Base-by-base conservation (phyloP, 2,888 invertebrate species). In the Synanthedon formicaeformis region DNA sequence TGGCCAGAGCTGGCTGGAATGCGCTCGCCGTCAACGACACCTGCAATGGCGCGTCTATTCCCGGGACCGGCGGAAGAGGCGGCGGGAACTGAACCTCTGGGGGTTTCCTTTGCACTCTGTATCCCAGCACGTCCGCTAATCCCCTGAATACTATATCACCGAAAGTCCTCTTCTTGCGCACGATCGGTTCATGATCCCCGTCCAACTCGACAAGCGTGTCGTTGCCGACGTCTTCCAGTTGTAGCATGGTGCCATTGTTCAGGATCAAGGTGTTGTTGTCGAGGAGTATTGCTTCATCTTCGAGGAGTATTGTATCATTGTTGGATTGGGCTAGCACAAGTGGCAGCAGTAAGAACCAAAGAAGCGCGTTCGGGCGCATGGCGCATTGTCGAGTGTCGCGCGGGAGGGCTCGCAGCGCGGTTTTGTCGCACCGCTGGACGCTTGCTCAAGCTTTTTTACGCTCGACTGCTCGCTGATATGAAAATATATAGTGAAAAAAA, bases 91-190 rank as follows among this genome's bases (percentile, higher is more conserved):
- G 73, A 10, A 71, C 66, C 53, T 74, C 74, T 4, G 78, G 73
- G 12, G 83, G 78, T 57, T 78, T 84, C 52, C 83, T 67, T 41
- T 75, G 78, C 50, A 88, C 78, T 57, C 63, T 75, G 63, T 88
- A 88, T 2, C 88, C 88, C 14, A 88, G 71, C 55, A 81, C 88
- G 57, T 88, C 88, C 8, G 88, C 88, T n/a, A 88, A 64, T 1
- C 88, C 88, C 54, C 86, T 69, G 61, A 88, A 88, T 65, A 88
- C 85, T 57, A 88, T 71, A 53, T 88, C 86, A 6, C 88, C 88
- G 61, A 88, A 88, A 1, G 88, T 88, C 53, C 88, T 66, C 63
- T 88, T 88, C 71, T 79, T 80, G n/a, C 88, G 69, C 51, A 87
- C 82, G 40, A 87, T 67, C 10, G 82, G 78, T 50, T 76, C 81